Evolutionary conservation across 2,888 invertebrate species (phyloP).

Genomic region (Adela reaumurella): DNA sequence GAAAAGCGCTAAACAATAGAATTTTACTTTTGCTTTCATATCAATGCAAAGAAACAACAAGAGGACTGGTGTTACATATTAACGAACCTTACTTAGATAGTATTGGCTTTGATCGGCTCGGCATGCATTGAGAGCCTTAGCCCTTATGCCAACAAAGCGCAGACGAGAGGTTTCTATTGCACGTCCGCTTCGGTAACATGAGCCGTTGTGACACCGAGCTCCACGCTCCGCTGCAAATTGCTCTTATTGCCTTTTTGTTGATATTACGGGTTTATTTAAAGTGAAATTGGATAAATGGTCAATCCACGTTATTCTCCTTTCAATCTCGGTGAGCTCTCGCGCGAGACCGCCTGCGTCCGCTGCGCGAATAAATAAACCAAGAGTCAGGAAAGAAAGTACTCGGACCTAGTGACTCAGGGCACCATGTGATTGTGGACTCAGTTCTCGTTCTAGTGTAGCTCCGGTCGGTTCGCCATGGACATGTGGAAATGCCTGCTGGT

Average conservation of each 20-base stretch:
- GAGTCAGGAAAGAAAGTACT: slow-evolving; percentile 25
- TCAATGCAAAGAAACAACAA: background rate
- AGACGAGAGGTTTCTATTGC: no score
- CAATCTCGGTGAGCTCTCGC: slow-evolving; percentile 21
- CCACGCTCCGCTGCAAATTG: slow-evolving; percentile 28
- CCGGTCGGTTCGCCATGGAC: slow-evolving; percentile 23
- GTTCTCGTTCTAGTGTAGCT: slow-evolving; percentile 9
- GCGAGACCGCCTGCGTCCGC: background rate
- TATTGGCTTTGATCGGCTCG: no score
- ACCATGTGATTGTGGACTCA: slow-evolving; percentile 32
- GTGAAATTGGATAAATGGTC: slow-evolving; percentile 56
- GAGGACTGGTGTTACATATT: no score
- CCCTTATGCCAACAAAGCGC: no score
- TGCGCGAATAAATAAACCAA: slow-evolving; percentile 20
- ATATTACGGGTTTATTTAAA: slow-evolving; percentile 51
- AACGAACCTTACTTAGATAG: no score
- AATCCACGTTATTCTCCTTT: slow-evolving; percentile 41
- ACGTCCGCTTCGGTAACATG: no score
- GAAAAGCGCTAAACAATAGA: no score
- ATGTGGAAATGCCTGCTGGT: slow-evolving; percentile 28
- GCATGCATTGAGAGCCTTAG: no score
- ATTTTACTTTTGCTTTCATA: background rate
- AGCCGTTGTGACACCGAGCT: slow-evolving; percentile 2
- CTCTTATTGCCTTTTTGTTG: slow-evolving; percentile 42
- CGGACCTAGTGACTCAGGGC: slow-evolving; percentile 25